Percentiles rank a stretch among this genome's conserved stretches.
These are phyloP conservation scores for Hippopotamus amphibius DNA, from an alignment of 2,113 vertebrate genomes.

Conservation along the genomic window DNA sequence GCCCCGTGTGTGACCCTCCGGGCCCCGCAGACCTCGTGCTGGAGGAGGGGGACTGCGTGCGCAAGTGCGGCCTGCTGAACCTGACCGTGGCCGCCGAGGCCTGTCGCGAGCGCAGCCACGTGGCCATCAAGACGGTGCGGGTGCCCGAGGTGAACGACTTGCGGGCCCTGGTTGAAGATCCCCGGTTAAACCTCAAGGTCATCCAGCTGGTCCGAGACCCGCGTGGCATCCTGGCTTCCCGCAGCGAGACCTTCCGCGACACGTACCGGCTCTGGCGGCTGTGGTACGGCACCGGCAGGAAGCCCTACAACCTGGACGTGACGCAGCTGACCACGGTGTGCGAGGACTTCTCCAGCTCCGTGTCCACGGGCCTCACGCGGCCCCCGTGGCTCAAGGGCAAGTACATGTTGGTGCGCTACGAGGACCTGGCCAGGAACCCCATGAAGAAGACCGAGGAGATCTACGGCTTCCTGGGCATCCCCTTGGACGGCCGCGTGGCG, in stretches of 20 bases:
- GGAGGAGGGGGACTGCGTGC: constrained; percentile 97
- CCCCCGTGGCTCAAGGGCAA: constrained; percentile 96
- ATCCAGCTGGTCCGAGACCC: constrained; percentile 98
- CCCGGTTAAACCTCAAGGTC: constrained; percentile 96
- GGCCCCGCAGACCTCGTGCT: constrained; percentile 88
- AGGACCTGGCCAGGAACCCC: constrained; percentile 96
- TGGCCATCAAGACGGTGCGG: constrained; percentile 96
- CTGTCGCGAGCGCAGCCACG: constrained; percentile 92
- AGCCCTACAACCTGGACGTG: constrained; percentile 95
- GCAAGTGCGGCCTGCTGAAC: constrained; percentile 93
- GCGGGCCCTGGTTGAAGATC: constrained; percentile 95
- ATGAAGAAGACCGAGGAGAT: constrained; percentile 97
- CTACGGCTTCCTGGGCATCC: constrained; percentile 95
- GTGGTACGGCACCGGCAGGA: constrained; percentile 96
- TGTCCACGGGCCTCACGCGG: constrained; percentile 93
- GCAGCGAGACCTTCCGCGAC: constrained; percentile 97
- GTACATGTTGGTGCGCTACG: constrained; percentile 98
- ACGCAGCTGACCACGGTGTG: constrained; percentile 96
- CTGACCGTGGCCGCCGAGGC: constrained; percentile 93
- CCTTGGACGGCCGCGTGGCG: constrained; percentile 93
- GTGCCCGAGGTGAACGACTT: constrained; percentile 96
- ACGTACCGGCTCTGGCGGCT: constrained; percentile 97
- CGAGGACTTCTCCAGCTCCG: constrained; percentile 96
- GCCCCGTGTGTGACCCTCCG: constrained; percentile 92
- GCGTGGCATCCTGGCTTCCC: constrained; percentile 95